Base-by-base conservation (phyloP, 2,888 invertebrate species). In the Lordiphosa andalusiaca region DNA sequence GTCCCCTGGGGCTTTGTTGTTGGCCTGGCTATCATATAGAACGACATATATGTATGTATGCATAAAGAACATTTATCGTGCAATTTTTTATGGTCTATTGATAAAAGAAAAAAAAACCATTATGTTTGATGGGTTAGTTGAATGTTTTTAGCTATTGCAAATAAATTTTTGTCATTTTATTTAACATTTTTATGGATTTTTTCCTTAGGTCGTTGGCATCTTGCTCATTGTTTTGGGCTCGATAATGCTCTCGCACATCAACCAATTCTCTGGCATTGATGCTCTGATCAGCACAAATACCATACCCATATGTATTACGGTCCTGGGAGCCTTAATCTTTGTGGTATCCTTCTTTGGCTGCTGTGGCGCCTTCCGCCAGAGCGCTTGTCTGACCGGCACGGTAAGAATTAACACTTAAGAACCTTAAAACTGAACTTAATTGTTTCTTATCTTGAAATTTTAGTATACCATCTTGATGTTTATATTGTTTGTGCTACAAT, bases 311-410 rank as follows among this genome's bases (percentile, higher is more conserved):
- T 86, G 92, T 55, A 91, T 94, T 70, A 93, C 94, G 54, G 88
- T 93, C 46, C 89, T 95, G 65, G 95, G 95, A 6, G 90, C 91
- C n/a, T 87, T 95, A 25, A 92, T 95, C 72, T 95, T 96, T 87
- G 85, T 95, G 68, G 93, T 96, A 62, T 94, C 96, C 3, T 96
- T 96, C 91, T 94, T 96, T 86, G 97, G 96, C 63, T 97, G 97
- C 90, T 96, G 96, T 85, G 97, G 97, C 41, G 95, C 96, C 3
- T 93, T 95, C 73, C 92, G 94, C 69, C 96, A 96, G 90, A 96
- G 94, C 88, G 93, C 95, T 87, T 96, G 95, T 90, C 95, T 96
- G 93, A 92, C 94, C 50, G 92, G 94, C 86, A 94, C 94, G 83
- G 95, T 96, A 90, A 91, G 93, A 67, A 50, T 3, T 16, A 21